Percentiles rank a stretch among this genome's conserved stretches.
phyloP scores from a whole-genome alignment of 2,113 vertebrate genomes.

The Crotophaga sulcirostris region DNA sequence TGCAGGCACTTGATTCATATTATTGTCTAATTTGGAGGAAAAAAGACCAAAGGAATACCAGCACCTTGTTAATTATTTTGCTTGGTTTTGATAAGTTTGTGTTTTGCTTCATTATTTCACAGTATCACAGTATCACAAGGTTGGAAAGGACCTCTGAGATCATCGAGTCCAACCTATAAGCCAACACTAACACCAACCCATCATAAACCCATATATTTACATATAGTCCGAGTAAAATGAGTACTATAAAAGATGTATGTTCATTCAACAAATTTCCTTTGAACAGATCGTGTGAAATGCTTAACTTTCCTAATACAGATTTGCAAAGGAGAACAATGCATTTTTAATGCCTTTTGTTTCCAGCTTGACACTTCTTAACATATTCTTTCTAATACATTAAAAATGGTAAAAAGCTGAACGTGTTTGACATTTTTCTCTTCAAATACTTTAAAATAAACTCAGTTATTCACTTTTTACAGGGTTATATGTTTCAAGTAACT shows the following conservation, averaged over 20 bases:
- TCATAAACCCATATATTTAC: no score
- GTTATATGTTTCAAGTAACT: not conserved
- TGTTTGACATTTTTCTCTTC: not conserved
- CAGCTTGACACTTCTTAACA: not conserved
- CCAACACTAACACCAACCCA: no score
- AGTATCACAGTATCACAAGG: no score
- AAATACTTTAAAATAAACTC: not conserved
- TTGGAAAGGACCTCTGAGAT: no score
- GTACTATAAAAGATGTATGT: not conserved
- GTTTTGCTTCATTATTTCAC: not conserved
- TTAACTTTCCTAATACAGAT: conserved; percentile 22
- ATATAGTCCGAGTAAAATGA: not conserved
- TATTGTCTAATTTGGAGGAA: not conserved
- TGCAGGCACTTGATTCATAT: not conserved
- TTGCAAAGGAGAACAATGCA: not conserved
- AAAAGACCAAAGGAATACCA: not conserved
- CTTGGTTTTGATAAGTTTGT: not conserved
- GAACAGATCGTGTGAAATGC: conserved; percentile 26
- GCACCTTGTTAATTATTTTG: not conserved
- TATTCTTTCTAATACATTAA: not conserved
- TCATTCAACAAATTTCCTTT: conserved; percentile 19
- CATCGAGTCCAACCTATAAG: no score
- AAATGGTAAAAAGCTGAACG: not conserved
- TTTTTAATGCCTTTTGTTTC: conserved; percentile 28
- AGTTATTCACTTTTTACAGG: not conserved